Base-by-base conservation (phyloP, 2,797 vertebrate species). In the Etheostoma perlongum region DNA sequence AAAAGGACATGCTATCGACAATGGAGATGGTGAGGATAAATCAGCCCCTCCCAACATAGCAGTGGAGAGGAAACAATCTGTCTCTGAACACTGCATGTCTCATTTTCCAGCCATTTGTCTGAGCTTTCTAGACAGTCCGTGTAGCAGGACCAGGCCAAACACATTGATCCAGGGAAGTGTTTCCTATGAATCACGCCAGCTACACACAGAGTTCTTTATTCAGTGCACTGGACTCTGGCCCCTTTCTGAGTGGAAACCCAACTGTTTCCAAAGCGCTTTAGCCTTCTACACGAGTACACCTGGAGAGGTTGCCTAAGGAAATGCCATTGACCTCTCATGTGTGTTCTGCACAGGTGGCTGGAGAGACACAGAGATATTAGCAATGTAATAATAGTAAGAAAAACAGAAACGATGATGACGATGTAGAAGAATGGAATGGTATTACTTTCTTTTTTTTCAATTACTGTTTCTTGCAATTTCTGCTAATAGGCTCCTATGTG, bases 151-250 rank as follows among this genome's bases (percentile, higher is more conserved):
- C 77, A 83, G 85, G 85, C 78, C 88, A 91, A 93, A 90, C 86
- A 93, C 88, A 93, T 89, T 90, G 91, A 93, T 93, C 86, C 74
- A 68, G 79, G 79, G 75, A 88, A 89, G 83, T 73, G 81, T 86
- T 90, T 90, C 67, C 82, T 87, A 83, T 83, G 85, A 86, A 86
- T 85, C 78, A 76, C 36, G 49, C 51, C 82, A 74, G 83, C 80
- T 81, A 72, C 87, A 90, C 81, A 82, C 85, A 87, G 83, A 82
- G 81, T 54, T 72, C 75, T 90, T 85, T 77, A 91, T 88, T 87
- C 69, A 72, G 73, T 13, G 7, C 67, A 51, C 46, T 80, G 80
- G 81, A 63, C 68, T 82, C 53, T 67, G 72, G 75, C 78, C 42
- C 10, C 58, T 72, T 30, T 66, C 67, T 69, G 78, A 88, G 84